Evolutionary conservation across 2,888 invertebrate species (phyloP), one percentile per base, ranked within the genome.

Genomic region (Anagyrus pseudococci): DNA sequence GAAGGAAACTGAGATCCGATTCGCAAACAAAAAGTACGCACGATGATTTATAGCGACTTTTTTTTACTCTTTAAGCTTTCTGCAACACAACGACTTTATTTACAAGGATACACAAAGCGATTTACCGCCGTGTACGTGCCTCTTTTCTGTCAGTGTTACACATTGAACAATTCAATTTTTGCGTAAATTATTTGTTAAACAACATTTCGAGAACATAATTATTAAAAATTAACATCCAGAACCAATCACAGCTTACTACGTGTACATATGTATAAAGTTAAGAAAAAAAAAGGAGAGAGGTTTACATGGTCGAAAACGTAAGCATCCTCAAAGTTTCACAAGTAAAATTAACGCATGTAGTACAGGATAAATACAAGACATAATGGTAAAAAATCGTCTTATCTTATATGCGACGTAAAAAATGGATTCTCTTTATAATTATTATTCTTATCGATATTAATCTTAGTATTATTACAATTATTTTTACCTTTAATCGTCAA

Each of bases 181-280:
- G 56, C 64, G 65, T 62, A 62, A 64, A 57, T 68, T 68, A 59
- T 62, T 69, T 59, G 67, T 69, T 69, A 71, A 70, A 70, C 68
- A 69, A 69, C 70, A 69, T 68, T 60, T 61, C 64, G 56, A 66
- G 66, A 66, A 68, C 55, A 62, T 67, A 67, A 64, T 68, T 71
- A 72, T 71, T 67, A 71, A 71, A 71, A 72, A 70, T 70, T 67
- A 72, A 70, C 68, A 72, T 72, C 72, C 71, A 72, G 66, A 72
- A 72, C 72, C 71, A 72, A 74, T 76, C 75, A 75, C 75, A 75
- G 75, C 73, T 75, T 75, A 72, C 69, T 66, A 70, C 66, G 64
- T 70, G 67, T 68, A 64, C 62, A 62, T 63, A 69, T 70, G 64
- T 69, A 66, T 66, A 66, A 66, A 63, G 60, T 63, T 63, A 63